Percentiles rank a stretch among this genome's conserved stretches.
phyloP scores from a whole-genome alignment of 1,140 invertebrate genomes.

The Drosophila seguyi region DNA sequence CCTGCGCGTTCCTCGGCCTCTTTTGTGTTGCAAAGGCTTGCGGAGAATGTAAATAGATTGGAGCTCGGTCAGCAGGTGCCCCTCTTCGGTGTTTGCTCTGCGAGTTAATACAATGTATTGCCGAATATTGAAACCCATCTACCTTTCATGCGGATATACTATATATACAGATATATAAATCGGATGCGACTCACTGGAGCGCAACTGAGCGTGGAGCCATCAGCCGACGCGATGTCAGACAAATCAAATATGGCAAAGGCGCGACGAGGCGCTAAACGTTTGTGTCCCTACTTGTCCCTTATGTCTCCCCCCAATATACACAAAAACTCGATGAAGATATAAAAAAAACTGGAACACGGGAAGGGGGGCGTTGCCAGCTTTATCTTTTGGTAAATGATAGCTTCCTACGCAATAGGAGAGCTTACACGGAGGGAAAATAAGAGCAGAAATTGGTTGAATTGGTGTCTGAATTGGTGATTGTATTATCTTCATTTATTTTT shows the following conservation, averaged over 20 bases:
- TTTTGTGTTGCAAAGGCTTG: too few relatives aligned
- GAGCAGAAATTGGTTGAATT: not conserved
- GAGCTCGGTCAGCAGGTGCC: too few relatives aligned
- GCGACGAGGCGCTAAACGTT: too few relatives aligned
- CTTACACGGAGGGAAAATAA: not conserved
- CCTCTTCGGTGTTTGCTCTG: constrained; percentile 16
- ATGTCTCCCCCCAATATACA: not conserved
- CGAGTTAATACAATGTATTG: too few relatives aligned
- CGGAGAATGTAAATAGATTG: too few relatives aligned
- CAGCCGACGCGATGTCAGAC: constrained; percentile 25
- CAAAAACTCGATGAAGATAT: constrained; percentile 22
- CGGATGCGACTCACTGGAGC: constrained; percentile 22
- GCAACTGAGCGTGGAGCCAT: constrained; percentile 25
- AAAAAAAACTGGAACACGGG: too few relatives aligned
- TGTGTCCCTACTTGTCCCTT: too few relatives aligned
- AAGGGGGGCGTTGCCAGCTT: constrained; percentile 20
- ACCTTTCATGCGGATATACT: not conserved
- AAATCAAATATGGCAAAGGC: too few relatives aligned
- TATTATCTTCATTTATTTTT: not conserved
- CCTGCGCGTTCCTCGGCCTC: too few relatives aligned
- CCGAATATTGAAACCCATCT: too few relatives aligned
- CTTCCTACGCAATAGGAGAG: constrained; percentile 10
- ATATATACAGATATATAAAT: not conserved
- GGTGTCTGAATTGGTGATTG: too few relatives aligned
- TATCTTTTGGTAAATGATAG: constrained; percentile 22